Conservation (phyloP, 2,113 vertebrate genomes). For the Prietella phreatophila region DNA sequence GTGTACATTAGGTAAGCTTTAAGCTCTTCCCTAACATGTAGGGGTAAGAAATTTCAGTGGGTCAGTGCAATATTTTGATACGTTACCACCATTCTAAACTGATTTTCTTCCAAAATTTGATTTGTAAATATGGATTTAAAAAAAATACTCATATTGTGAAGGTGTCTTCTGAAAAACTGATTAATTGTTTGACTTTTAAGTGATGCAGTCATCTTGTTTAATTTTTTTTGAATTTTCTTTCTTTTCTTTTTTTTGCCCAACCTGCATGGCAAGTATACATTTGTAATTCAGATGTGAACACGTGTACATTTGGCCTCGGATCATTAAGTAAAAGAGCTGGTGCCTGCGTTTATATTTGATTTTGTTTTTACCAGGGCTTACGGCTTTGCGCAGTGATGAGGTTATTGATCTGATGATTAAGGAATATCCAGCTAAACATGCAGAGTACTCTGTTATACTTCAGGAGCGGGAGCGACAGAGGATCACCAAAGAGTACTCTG, state of each 20-base stretch:
- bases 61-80: neutral
- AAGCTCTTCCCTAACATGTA: neutral
- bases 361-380: conserved; percentile 77
- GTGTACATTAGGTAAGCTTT: conserved; percentile 87
- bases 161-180: no score
- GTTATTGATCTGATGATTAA: conserved; percentile 99
- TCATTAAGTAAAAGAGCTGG: neutral
- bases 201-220: no score
- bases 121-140: neutral
- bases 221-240: no score
- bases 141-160: no score
- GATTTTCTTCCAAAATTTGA: neutral
- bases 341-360: neutral
- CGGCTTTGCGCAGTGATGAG: conserved; percentile 94
- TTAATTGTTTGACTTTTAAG: no score
- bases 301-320: neutral
- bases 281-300: neutral
- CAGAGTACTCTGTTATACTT: conserved; percentile 94
- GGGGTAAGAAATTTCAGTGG: neutral
- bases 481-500: conserved; percentile 97
- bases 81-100: neutral
- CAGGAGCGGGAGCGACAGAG: conserved; percentile 94
- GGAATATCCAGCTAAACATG: conserved; percentile 93
- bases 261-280: neutral
- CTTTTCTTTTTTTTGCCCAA: no score